Conservation (phyloP, 2,113 vertebrate genomes). For the Cinclus mexicanus region DNA sequence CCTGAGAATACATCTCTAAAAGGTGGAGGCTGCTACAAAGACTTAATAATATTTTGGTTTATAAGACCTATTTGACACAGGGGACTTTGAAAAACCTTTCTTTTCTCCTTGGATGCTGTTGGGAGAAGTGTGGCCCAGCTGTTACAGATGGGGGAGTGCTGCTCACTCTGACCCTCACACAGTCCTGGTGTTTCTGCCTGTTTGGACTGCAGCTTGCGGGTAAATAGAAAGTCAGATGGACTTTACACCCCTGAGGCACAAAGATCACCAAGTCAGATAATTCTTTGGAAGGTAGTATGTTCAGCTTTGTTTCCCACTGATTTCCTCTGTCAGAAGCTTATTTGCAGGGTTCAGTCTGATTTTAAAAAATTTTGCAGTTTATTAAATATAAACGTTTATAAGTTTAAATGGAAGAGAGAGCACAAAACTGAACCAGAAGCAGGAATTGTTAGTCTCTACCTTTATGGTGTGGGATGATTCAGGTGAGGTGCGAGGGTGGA, state of each 20-base stretch:
- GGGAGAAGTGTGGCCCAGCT: neutral
- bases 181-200: neutral
- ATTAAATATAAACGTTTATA: neutral
- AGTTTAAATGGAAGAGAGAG: neutral
- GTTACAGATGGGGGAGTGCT: neutral
- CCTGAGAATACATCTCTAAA: neutral
- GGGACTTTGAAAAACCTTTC: fast-evolving
- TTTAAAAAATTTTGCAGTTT: neutral
- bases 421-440: neutral
- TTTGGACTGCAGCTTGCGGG: neutral
- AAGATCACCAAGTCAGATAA: neutral
- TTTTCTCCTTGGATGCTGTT: neutral
- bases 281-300: neutral
- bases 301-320: neutral
- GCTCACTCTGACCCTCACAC: fast-evolving
- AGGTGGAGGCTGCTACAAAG: neutral
- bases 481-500: neutral
- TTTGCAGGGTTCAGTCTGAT: neutral
- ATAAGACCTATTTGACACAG: neutral
- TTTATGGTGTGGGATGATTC: neutral
- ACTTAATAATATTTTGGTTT: neutral
- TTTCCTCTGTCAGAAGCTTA: neutral
- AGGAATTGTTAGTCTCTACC: neutral
- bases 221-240: neutral
- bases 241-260: neutral